Base-by-base conservation (phyloP, 1,140 invertebrate species). In the Hypothenemus hampei region DNA sequence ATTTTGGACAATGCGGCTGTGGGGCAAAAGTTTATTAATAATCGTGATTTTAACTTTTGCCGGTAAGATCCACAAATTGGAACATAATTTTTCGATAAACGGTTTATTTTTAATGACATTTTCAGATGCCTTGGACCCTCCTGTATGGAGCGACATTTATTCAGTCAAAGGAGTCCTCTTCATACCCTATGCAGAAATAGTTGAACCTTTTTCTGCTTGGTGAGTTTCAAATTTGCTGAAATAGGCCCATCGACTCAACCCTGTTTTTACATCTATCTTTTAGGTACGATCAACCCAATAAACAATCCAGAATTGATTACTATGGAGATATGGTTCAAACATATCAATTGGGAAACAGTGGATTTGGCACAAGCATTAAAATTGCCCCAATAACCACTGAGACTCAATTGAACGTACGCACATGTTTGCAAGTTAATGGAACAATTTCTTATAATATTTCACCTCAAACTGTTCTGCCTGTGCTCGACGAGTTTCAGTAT, bases 301-400 rank as follows among this genome's bases (percentile, higher is more conserved):
- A 82, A 49, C 78, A 77, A 39, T 94, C 91, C 43, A 80, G 94
- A 51, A 93, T 97, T 58, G 93, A 97, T 74, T 98, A 96, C 66
- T 98, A 97, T 76, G 89, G 89, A 62, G 89, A 89, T 18, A 89
- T 93, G 84, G 89, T 91, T 0, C 87, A 91, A 71, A 95, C 91
- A 0, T 90, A 89, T 67, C 91, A 94, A 71, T 65, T 91, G 10
- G 71, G 60, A 0, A 70, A 65, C 45, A 81, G 80, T 11, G 53
- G 73, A 3, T 89, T 77, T 73, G 93, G 93, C 3, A 78, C 79
- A 0, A 84, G 81, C 58, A 76, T 91, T 16, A 95, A 96, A 80
- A 73, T 97, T 31, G 90, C 87, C 1, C 92, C 90, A 3, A 77
- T 94, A 52, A 93, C 91, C 0, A 92, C 85, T 1, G 85, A 91